These are phyloP conservation scores for Mixornis gularis DNA, from an alignment of 2,113 vertebrate genomes.

Conservation along the genomic window DNA sequence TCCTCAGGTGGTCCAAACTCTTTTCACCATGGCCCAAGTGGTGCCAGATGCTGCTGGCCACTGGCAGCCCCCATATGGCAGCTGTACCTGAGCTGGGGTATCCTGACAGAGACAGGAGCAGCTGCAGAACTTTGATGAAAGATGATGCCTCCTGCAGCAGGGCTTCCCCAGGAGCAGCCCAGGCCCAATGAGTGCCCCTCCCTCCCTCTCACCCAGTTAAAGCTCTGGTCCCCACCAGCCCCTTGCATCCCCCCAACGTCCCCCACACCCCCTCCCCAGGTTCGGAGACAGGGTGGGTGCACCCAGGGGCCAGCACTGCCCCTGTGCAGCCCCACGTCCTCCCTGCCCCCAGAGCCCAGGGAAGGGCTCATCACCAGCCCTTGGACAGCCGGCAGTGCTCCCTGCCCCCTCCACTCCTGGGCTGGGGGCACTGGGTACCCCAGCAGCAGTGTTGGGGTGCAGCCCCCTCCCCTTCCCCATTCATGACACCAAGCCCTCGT, in stretches of 20 bases:
- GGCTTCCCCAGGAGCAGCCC: background rate
- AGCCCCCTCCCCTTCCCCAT: background rate
- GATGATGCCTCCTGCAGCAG: accelerated
- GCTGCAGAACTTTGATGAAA: accelerated
- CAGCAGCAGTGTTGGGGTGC: accelerated
- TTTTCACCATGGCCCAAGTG: accelerated
- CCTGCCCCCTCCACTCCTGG: background rate
- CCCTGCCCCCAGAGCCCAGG: background rate
- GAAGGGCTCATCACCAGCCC: accelerated
- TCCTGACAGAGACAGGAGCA: accelerated
- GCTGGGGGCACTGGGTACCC: accelerated
- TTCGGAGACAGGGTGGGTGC: background rate
- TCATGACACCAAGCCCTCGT: background rate
- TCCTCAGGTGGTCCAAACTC: background rate
- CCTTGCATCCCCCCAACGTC: accelerated
- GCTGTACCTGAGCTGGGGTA: accelerated
- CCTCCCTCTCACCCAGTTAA: accelerated
- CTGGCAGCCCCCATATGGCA: accelerated
- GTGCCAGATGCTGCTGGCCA: background rate
- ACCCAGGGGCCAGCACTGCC: background rate
- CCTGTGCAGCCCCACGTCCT: accelerated
- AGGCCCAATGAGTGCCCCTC: accelerated
- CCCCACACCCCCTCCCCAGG: accelerated
- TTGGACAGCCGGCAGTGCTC: accelerated
- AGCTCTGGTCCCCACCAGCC: background rate